Conservation (phyloP, 2,888 invertebrate genomes). For the Bombylius major region DNA sequence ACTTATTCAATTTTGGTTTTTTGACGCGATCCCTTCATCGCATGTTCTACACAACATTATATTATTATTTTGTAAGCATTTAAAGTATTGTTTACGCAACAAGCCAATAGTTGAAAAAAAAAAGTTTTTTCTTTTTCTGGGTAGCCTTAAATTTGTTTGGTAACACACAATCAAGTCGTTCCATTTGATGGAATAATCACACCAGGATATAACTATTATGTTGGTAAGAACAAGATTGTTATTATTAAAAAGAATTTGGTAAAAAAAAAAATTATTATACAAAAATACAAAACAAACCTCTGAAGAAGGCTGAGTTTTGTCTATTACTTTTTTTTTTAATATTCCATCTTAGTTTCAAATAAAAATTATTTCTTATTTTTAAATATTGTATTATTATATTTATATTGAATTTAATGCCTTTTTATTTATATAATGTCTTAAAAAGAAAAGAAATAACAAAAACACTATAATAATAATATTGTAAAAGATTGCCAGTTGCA, state of each 20-base stretch:
- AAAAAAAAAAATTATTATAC: not conserved
- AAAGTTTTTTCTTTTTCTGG: conserved; percentile 3
- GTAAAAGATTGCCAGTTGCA: no score
- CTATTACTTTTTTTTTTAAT: not conserved
- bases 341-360: no score
- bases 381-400: no score
- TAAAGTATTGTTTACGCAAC: conserved; percentile 18
- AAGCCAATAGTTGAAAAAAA: conserved; percentile 16
- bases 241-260: conserved; percentile 2
- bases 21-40: conserved; percentile 1
- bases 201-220: conserved; percentile 20
- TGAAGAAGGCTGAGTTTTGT: not conserved
- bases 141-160: conserved; percentile 12
- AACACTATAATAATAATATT: no score
- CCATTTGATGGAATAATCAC: conserved; percentile 16
- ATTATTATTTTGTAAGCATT: no score
- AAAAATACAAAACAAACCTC: not conserved
- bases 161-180: conserved; percentile 17
- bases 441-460: no score
- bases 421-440: no score
- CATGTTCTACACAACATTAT: not conserved
- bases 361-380: no score
- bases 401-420: no score
- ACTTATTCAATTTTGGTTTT: conserved; percentile 7
- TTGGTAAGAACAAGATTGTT: conserved; percentile 20